A percentile compares a stretch with the other conserved stretches of the same genome.
These are phyloP conservation scores for Puntigrus tetrazona DNA, from an alignment of 2,113 vertebrate genomes.

Conservation along the genomic window DNA sequence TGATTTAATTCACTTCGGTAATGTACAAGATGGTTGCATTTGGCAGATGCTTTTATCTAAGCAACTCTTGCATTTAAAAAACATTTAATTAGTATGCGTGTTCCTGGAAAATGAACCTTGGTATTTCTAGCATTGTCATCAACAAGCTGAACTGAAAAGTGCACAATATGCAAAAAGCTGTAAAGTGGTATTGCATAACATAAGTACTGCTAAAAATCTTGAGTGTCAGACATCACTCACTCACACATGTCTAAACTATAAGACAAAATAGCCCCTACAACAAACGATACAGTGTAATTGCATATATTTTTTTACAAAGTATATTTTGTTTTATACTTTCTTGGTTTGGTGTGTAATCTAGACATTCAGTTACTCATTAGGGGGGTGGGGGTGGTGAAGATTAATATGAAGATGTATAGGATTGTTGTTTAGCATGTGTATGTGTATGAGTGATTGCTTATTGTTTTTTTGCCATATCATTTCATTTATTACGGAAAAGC, in stretches of 20 bases:
- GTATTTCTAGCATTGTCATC: background rate
- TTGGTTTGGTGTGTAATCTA: slow-evolving; percentile 24
- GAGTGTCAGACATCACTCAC: background rate
- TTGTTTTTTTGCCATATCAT: slow-evolving; percentile 1
- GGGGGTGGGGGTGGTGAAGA: background rate
- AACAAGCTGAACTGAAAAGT: background rate
- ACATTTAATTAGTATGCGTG: background rate
- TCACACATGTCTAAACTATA: background rate
- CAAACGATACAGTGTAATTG: slow-evolving; percentile 24
- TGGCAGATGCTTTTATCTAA: background rate
- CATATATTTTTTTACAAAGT: slow-evolving; percentile 39
- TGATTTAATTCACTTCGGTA: background rate
- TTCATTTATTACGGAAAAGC: slow-evolving; percentile 19
- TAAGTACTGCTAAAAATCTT: background rate
- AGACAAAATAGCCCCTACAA: background rate
- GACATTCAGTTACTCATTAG: slow-evolving; percentile 26
- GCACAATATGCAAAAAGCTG: background rate
- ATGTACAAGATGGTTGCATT: background rate
- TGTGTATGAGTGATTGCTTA: background rate
- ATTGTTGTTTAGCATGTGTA: background rate
- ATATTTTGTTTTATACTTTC: slow-evolving; percentile 49
- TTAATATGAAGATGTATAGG: background rate
- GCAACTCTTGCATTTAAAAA: background rate
- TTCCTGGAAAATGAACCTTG: background rate
- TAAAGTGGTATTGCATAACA: background rate